A percentile compares a stretch with the other conserved stretches of the same genome.
phyloP scores from a whole-genome alignment of 2,797 vertebrate species.

The Esox lucius region DNA sequence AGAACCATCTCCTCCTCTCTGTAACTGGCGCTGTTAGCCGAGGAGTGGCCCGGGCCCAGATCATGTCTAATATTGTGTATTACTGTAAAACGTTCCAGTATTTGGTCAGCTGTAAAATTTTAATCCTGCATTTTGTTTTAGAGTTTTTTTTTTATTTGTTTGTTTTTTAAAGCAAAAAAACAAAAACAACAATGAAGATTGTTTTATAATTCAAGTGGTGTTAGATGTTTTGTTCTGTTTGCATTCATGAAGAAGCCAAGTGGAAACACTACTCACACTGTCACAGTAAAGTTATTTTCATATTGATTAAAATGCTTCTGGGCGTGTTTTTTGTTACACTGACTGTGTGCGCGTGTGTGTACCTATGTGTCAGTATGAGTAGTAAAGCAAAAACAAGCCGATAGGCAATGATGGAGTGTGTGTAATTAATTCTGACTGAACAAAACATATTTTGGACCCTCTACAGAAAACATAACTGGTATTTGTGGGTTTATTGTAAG shows the following conservation, averaged over 20 bases:
- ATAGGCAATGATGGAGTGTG: not conserved
- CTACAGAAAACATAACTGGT: not conserved
- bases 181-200: conserved; percentile 50
- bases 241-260: conserved; percentile 62
- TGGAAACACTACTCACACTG: conserved; percentile 68
- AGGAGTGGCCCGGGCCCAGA: conserved; percentile 56
- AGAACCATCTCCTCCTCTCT: conserved; percentile 59
- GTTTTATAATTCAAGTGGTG: conserved; percentile 64
- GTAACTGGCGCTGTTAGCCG: conserved; percentile 58
- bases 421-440: not conserved
- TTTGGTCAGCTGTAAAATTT: conserved; percentile 67
- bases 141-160: conserved; percentile 47
- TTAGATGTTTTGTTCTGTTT: conserved; percentile 64
- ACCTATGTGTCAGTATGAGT: not conserved
- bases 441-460: not conserved
- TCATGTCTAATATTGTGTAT: conserved; percentile 76
- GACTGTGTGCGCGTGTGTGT: conserved; percentile 7
- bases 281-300: conserved; percentile 78
- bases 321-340: conserved; percentile 47
- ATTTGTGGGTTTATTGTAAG: not conserved
- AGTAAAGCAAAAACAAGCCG: not conserved
- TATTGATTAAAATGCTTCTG: conserved; percentile 64
- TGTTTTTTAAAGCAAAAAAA: conserved; percentile 40
- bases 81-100: conserved; percentile 75
- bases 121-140: conserved; percentile 58